A percentile compares a stretch with the other conserved stretches of the same genome.
These are phyloP conservation scores for human DNA, from an alignment of 2,113 vertebrate genomes.

Conservation along the genomic window DNA sequence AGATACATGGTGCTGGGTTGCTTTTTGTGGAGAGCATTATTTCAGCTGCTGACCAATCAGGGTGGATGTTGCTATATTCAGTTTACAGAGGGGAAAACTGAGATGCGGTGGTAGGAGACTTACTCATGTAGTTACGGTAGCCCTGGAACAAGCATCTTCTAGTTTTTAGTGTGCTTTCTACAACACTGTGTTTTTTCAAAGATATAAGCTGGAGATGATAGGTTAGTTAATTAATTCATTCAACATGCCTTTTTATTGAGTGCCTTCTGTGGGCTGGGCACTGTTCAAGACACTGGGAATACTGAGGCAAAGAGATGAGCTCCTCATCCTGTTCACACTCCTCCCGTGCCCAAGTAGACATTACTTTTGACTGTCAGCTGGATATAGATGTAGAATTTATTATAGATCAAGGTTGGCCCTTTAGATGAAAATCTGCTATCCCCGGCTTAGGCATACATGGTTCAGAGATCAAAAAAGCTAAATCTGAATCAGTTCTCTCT, in stretches of 20 bases:
- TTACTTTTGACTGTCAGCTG: background rate
- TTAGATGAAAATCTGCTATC: conserved; percentile 35
- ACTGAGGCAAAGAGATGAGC: background rate
- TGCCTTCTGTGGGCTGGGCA: background rate
- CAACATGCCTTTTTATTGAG: background rate
- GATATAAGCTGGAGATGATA: background rate
- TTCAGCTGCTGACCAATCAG: background rate
- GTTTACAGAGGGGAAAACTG: background rate
- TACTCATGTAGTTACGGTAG: background rate
- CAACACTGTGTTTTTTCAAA: background rate
- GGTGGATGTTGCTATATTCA: background rate
- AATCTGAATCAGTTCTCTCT: conserved; percentile 33
- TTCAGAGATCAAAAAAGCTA: background rate
- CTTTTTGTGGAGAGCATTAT: background rate
- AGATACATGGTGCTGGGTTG: background rate
- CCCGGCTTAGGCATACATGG: background rate
- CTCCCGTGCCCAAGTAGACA: background rate
- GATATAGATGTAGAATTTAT: background rate
- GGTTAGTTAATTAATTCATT: background rate
- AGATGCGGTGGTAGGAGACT: background rate
- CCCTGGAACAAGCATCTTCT: background rate
- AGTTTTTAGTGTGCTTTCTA: background rate
- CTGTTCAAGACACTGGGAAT: background rate
- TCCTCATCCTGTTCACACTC: too few relatives aligned
- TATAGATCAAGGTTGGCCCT: background rate